Conservation (phyloP, 2,113 vertebrate species). For the Engystomops pustulosus region DNA sequence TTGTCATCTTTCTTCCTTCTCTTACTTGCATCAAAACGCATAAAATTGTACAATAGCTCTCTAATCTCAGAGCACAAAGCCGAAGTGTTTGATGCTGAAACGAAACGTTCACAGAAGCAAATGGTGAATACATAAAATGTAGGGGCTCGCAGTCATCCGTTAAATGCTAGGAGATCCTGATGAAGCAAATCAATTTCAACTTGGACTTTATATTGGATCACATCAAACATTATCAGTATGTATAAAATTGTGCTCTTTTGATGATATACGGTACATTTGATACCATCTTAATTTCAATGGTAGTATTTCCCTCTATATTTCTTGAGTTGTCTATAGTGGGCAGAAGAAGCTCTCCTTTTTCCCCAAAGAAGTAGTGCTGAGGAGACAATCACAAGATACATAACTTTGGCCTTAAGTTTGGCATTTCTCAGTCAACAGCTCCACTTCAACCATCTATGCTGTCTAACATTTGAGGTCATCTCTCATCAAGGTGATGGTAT, state of each 20-base stretch:
- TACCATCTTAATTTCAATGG: not conserved
- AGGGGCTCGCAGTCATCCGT: constrained; percentile 29
- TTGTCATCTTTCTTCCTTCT: constrained; percentile 63
- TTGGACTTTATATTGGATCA: constrained; percentile 29
- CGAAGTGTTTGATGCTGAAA: constrained; percentile 69
- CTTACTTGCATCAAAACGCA: constrained; percentile 72
- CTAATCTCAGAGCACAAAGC: constrained; percentile 65
- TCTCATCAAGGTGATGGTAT: not conserved
- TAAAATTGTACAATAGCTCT: constrained; percentile 66
- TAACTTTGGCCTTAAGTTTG: not conserved
- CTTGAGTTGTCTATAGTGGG: not conserved
- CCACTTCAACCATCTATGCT: constrained; percentile 28
- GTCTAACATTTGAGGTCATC: constrained; percentile 11
- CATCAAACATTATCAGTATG: not conserved
- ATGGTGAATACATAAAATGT: constrained; percentile 18
- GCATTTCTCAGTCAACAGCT: not conserved
- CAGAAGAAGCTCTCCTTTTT: not conserved
- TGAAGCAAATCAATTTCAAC: constrained; percentile 5
- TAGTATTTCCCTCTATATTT: not conserved
- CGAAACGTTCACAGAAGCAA: constrained; percentile 65
- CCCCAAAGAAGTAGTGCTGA: not conserved
- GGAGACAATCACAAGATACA: not conserved
- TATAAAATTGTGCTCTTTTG: not conserved
- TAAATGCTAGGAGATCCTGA: constrained; percentile 13
- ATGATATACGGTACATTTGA: not conserved